phyloP scores from a whole-genome alignment of 2,113 vertebrate genomes.

The Sinocyclocheilus anshuiensis region DNA sequence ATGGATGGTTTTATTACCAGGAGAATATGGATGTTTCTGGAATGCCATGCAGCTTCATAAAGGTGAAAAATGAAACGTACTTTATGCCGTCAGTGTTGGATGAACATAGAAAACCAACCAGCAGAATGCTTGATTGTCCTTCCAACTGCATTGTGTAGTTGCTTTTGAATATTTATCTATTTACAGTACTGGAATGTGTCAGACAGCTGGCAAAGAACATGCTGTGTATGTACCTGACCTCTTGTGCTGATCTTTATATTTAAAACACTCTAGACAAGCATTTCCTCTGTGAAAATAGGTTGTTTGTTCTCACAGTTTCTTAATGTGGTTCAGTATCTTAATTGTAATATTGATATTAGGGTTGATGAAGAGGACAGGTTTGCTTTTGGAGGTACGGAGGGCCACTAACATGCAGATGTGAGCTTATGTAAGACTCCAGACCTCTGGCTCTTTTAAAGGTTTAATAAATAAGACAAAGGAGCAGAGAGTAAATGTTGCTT shows the following conservation, averaged over 20 bases:
- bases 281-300: neutral
- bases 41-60: neutral
- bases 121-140: slow-evolving; percentile 6
- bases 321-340: neutral
- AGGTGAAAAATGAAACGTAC: neutral
- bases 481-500: neutral
- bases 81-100: neutral
- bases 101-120: neutral
- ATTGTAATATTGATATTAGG: neutral
- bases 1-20: slow-evolving; percentile 22
- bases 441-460: neutral
- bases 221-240: neutral
- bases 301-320: neutral
- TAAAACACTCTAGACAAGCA: neutral
- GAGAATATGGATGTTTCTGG: slow-evolving; percentile 5
- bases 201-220: neutral
- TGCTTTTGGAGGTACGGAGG: neutral
- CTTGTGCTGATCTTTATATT: slow-evolving; percentile 5
- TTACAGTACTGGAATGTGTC: neutral
- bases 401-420: slow-evolving; percentile 11
- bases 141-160: neutral
- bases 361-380: neutral
- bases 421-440: slow-evolving; percentile 16
- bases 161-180: slow-evolving; percentile 10
- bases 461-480: slow-evolving; percentile 21